Evolutionary conservation across 2,113 vertebrate genomes (phyloP).

Genomic region (Benitochromis conjunctus): DNA sequence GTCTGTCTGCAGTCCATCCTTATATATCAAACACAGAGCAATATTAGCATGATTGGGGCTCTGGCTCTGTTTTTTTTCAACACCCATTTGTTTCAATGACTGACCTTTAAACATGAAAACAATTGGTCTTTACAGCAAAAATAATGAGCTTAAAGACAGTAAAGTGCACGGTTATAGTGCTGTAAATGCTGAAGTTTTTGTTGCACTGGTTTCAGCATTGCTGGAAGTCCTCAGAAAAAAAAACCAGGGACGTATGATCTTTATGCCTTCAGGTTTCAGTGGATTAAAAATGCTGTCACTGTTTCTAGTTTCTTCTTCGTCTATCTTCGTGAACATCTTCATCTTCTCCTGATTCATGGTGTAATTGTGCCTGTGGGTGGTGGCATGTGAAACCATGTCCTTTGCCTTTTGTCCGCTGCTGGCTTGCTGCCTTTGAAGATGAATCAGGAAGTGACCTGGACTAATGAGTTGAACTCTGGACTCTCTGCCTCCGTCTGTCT

Average conservation of each 20-base stretch:
- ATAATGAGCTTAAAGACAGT: neutral
- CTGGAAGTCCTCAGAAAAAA: neutral
- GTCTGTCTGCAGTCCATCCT: neutral
- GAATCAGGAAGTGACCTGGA: constrained; percentile 84
- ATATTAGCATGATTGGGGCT: neutral
- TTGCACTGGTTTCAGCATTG: neutral
- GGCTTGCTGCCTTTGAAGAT: constrained; percentile 55
- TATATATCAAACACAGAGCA: neutral
- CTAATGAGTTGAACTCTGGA: constrained; percentile 84
- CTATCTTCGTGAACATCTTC: neutral
- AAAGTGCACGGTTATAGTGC: neutral
- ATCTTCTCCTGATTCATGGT: neutral
- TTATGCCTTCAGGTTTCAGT: neutral
- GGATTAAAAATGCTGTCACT: neutral
- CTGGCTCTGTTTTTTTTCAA: neutral
- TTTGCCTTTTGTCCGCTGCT: constrained; percentile 12
- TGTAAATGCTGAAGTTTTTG: neutral
- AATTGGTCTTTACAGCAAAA: neutral
- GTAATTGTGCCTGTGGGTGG: constrained; percentile 35
- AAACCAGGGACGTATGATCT: neutral
- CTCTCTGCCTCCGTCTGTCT: constrained; percentile 68
- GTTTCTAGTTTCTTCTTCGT: neutral
- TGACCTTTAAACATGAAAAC: neutral
- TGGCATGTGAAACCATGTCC: constrained; percentile 15
- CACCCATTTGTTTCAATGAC: neutral